Conservation (phyloP, 2,113 vertebrate species). For the Apistogramma diplotaenia region DNA sequence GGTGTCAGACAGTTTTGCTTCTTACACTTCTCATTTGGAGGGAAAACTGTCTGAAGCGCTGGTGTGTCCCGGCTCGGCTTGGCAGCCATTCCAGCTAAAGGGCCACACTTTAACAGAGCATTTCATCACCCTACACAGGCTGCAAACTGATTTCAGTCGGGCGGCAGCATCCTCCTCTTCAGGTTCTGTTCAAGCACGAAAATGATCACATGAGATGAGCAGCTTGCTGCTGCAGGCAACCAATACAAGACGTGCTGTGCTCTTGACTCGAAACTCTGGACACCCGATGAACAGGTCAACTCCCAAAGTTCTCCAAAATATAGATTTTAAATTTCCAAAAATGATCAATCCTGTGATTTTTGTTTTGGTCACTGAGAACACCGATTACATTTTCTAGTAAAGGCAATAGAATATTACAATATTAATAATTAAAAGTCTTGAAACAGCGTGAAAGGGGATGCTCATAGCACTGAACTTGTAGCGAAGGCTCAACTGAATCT, state of each 20-base stretch:
- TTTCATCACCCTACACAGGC: conserved; percentile 15
- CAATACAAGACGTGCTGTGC: neutral
- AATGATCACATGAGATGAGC: conserved; percentile 10
- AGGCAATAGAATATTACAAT: neutral
- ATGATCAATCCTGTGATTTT: neutral
- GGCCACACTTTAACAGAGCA: conserved; percentile 12
- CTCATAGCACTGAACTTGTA: neutral
- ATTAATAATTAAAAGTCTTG: neutral
- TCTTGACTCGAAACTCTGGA: neutral
- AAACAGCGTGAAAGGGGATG: neutral
- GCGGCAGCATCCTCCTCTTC: conserved; percentile 9
- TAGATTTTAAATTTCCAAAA: neutral
- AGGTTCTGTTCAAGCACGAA: conserved; percentile 11
- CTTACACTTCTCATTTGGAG: conserved; percentile 23
- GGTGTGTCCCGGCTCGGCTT: neutral
- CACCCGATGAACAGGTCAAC: neutral
- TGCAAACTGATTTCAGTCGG: conserved; percentile 21
- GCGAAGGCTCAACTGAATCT: neutral
- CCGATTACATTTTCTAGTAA: rapidly evolving
- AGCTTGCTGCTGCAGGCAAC: conserved; percentile 2
- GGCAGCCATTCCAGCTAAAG: conserved; percentile 15
- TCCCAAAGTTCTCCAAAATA: neutral
- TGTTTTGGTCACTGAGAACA: neutral
- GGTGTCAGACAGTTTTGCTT: conserved; percentile 43
- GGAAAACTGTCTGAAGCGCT: conserved; percentile 2